Conservation (phyloP, 2,797 vertebrate genomes). For the Scolopax bukidnonensis region DNA sequence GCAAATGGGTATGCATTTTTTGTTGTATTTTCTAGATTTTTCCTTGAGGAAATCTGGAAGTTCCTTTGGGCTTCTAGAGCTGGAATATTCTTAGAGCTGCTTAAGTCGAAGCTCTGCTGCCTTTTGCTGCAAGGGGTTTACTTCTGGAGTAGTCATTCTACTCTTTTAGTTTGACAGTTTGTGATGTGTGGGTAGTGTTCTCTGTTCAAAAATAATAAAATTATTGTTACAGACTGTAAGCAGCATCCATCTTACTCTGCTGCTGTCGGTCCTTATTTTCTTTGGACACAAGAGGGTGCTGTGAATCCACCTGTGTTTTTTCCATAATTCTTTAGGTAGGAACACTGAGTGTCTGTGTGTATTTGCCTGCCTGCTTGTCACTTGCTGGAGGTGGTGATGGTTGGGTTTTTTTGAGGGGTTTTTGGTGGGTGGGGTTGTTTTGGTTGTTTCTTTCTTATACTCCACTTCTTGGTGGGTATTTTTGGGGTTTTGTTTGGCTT, state of each 20-base stretch:
- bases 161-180: not conserved
- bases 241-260: not conserved
- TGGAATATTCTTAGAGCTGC: not conserved
- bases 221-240: not conserved
- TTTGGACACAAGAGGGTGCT: slow-evolving; percentile 35
- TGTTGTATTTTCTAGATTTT: not conserved
- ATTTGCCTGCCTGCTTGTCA: not conserved
- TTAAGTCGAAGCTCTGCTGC: not conserved
- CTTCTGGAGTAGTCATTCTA: not conserved
- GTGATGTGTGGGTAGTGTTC: not conserved
- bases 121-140: not conserved
- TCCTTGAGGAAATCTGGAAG: not conserved
- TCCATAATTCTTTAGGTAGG: not conserved
- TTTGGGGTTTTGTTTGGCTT: fast-evolving
- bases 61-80: not conserved
- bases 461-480: not conserved
- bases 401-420: not conserved
- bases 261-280: not conserved
- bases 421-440: not conserved
- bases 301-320: not conserved
- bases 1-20: not conserved
- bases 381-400: not conserved
- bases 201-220: not conserved
- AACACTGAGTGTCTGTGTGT: not conserved
- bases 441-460: not conserved